Percentiles rank a stretch among this genome's conserved stretches.
These are phyloP conservation scores for Globia sparganii DNA, from an alignment of 2,888 invertebrate species.

Conservation along the genomic window DNA sequence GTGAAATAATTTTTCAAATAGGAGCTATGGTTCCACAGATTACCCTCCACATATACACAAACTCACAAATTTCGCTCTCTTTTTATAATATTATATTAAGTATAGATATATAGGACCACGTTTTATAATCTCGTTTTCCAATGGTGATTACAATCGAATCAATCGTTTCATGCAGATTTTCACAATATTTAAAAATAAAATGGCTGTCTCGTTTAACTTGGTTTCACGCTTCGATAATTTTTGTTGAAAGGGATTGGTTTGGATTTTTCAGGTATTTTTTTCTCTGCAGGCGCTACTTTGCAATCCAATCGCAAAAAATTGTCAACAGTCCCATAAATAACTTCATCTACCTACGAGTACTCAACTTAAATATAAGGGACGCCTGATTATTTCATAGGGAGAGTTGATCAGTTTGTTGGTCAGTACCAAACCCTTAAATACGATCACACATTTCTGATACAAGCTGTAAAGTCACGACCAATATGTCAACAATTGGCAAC, in stretches of 20 bases:
- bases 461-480: too few species aligned
- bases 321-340: neutral
- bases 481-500: too few species aligned
- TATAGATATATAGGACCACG: neutral
- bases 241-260: neutral
- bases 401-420: neutral
- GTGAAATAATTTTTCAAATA: neutral
- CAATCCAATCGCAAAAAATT: neutral
- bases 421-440: neutral
- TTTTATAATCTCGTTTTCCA: neutral
- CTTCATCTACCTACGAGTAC: too few species aligned
- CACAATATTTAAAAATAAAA: slow-evolving; percentile 4
- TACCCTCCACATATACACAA: neutral
- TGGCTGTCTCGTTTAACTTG: neutral
- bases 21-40: neutral
- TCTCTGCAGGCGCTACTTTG: neutral
- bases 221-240: neutral
- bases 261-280: neutral
- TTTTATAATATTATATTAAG: neutral
- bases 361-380: neutral
- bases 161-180: neutral
- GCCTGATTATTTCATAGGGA: neutral
- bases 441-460: neutral
- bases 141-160: slow-evolving; percentile 8
- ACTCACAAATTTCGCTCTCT: neutral